phyloP scores from a whole-genome alignment of 2,797 vertebrate genomes.

The Phataginus tricuspis region DNA sequence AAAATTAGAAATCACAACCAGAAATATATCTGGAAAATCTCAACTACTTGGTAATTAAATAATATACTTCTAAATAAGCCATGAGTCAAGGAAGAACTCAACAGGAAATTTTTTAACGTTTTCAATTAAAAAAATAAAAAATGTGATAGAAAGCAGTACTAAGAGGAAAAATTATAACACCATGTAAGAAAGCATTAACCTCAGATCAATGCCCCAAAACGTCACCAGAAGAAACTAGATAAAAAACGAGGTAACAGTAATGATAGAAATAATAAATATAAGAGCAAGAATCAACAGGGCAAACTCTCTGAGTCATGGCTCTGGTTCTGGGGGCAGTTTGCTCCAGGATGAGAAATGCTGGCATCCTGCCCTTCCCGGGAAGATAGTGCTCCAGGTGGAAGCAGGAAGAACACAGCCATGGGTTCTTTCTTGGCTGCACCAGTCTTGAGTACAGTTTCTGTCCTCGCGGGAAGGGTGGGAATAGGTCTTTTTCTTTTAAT shows the following conservation, averaged over 20 bases:
- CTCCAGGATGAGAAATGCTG: not conserved
- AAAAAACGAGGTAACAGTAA: not conserved
- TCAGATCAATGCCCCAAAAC: not conserved
- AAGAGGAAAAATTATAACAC: not conserved
- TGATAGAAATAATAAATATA: not conserved
- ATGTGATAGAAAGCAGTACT: not conserved
- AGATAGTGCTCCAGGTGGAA: not conserved
- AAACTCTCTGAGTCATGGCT: not conserved
- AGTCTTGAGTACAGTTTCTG: not conserved
- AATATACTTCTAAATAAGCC: not conserved
- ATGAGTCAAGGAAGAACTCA: not conserved
- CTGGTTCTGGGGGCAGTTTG: not conserved
- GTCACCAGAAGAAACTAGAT: not conserved
- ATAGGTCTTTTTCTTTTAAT: not conserved
- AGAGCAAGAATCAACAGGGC: not conserved
- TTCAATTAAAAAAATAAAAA: not conserved
- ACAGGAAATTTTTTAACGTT: not conserved
- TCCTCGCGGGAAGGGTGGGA: not conserved
- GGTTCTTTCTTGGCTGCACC: not conserved
- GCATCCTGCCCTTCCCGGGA: not conserved
- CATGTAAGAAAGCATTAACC: not conserved
- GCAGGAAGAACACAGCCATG: not conserved
- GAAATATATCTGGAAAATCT: not conserved
- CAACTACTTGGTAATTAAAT: not conserved
- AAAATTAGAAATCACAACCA: not conserved